phyloP scores from a whole-genome alignment of 2,797 vertebrate species.

The Phrynocephalus guinanensis region DNA sequence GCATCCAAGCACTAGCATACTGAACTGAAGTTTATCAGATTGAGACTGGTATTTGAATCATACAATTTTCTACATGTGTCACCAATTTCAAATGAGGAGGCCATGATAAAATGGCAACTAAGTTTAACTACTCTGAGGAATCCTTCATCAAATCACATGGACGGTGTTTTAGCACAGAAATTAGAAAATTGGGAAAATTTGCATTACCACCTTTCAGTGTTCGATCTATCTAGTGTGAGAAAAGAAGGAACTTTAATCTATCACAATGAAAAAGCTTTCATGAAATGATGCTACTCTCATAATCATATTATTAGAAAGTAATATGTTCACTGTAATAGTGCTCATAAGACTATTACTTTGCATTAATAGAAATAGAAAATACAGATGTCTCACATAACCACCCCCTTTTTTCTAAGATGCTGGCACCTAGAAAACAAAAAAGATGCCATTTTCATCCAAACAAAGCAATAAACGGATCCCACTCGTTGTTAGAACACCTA shows the following conservation, averaged over 20 bases:
- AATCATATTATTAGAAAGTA: neutral
- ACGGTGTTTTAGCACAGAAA: neutral
- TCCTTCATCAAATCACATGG: neutral
- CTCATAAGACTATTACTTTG: neutral
- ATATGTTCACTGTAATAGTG: neutral
- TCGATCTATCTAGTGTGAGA: neutral
- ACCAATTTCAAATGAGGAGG: neutral
- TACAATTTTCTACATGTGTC: neutral
- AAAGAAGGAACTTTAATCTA: neutral
- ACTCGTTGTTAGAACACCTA: neutral
- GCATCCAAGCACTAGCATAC: neutral
- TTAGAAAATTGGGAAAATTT: neutral
- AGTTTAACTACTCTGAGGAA: neutral
- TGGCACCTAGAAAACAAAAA: neutral
- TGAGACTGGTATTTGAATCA: neutral
- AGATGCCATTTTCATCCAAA: neutral
- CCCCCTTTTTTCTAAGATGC: neutral
- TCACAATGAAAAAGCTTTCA: neutral
- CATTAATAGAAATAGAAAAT: no score
- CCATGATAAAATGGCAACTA: neutral
- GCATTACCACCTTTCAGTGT: neutral
- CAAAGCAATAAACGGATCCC: neutral
- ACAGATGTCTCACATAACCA: neutral
- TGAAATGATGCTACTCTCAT: no score
- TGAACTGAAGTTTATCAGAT: neutral